phyloP scores from a whole-genome alignment of 2,797 vertebrate species.

The Rhinella marina region DNA sequence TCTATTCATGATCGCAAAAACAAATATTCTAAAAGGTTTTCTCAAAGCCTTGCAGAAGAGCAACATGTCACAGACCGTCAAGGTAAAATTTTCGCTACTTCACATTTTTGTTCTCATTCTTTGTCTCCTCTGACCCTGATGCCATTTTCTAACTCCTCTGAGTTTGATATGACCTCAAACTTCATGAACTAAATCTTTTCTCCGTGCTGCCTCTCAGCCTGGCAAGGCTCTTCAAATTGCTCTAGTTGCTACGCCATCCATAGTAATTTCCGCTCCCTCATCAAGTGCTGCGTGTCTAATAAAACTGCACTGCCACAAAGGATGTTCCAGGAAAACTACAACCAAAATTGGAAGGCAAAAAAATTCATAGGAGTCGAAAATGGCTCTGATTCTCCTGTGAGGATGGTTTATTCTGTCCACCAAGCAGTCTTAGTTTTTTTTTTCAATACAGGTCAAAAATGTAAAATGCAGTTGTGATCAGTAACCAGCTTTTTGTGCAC shows the following conservation, averaged over 20 bases:
- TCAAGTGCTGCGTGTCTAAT: neutral
- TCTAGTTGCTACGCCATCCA: neutral
- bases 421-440: neutral
- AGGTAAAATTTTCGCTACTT: neutral
- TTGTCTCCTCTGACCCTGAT: neutral
- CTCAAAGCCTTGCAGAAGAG: neutral
- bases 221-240: slow-evolving; percentile 14
- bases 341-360: slow-evolving; percentile 16
- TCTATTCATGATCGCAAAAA: neutral
- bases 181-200: slow-evolving; percentile 14
- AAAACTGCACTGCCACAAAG: slow-evolving; percentile 14
- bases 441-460: neutral
- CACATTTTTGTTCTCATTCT: neutral
- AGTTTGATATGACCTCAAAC: neutral
- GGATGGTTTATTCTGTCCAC: neutral
- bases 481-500: neutral
- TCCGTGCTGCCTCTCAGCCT: neutral
- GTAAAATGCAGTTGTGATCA: neutral
- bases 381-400: neutral
- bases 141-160: neutral
- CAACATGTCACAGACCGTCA: neutral
- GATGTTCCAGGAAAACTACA: neutral
- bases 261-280: neutral
- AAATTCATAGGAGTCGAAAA: neutral
- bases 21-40: neutral